Conservation (phyloP, 2,888 invertebrate species). For the Gandaritis pyraliata region DNA sequence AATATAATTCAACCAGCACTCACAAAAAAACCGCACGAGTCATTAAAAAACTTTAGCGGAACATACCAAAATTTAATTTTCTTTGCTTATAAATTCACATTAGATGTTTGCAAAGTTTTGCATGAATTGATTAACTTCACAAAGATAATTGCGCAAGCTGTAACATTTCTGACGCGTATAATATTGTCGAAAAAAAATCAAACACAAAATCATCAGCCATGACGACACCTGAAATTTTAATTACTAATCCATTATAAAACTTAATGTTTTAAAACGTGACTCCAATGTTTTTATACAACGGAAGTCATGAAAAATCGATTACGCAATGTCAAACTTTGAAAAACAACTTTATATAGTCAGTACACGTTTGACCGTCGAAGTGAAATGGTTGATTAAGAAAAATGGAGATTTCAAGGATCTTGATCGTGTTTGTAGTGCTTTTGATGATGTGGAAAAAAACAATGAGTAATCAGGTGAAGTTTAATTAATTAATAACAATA, state of each 20-base stretch:
- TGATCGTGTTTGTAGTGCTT: constrained; percentile 18
- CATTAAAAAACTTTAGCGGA: too few species aligned
- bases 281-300: constrained; percentile 19
- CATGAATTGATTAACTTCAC: too few species aligned
- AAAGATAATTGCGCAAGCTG: too few species aligned
- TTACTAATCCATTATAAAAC: constrained; percentile 2
- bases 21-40: too few species aligned
- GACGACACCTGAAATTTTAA: not conserved
- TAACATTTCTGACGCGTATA: too few species aligned
- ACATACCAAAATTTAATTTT: too few species aligned
- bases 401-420: constrained; percentile 13
- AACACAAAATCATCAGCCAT: not conserved
- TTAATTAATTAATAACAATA: not conserved
- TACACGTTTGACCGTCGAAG: not conserved
- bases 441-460: constrained; percentile 17
- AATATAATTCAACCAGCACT: too few species aligned
- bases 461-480: constrained; percentile 21
- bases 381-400: constrained; percentile 2
- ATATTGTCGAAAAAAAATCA: too few species aligned
- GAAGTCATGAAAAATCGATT: constrained; percentile 26
- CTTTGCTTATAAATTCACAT: too few species aligned
- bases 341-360: constrained; percentile 2
- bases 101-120: too few species aligned
- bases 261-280: constrained; percentile 24
- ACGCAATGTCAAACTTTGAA: not conserved